phyloP scores from a whole-genome alignment of 2,113 vertebrate genomes.

The Hoplias malabaricus region DNA sequence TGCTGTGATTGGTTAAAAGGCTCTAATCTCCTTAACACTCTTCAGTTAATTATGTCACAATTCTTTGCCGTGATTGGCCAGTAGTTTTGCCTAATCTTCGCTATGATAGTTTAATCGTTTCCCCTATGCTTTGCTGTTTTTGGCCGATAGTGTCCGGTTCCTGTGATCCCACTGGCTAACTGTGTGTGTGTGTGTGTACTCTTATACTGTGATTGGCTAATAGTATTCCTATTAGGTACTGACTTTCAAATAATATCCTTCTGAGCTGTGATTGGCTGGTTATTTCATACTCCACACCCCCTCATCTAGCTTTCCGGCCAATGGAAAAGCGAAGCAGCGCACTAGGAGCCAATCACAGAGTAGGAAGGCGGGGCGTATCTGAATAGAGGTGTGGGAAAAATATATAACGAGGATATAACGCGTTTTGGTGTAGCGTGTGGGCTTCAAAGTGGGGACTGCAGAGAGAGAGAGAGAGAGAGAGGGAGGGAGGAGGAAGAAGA shows the following conservation, averaged over 20 bases:
- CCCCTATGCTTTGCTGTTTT: too few relatives aligned
- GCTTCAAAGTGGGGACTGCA: constrained; percentile 19
- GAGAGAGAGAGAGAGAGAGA: constrained; percentile 35
- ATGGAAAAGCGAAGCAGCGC: not conserved
- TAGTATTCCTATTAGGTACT: not conserved
- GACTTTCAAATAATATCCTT: too few relatives aligned
- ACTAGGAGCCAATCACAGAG: not conserved
- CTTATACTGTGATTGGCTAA: not conserved
- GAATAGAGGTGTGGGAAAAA: not conserved
- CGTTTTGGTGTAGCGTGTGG: not conserved
- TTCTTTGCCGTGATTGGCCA: too few relatives aligned
- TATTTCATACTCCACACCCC: not conserved
- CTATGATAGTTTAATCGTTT: too few relatives aligned
- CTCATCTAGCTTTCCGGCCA: not conserved
- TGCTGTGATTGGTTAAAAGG: too few relatives aligned
- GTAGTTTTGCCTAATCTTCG: too few relatives aligned
- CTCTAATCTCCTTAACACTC: too few relatives aligned
- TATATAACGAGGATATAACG: not conserved
- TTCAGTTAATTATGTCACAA: too few relatives aligned
- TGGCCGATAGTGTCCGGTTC: too few relatives aligned
- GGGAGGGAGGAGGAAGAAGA: constrained; percentile 46
- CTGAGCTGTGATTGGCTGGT: not conserved
- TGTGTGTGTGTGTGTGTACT: too few relatives aligned
- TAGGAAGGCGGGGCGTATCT: not conserved
- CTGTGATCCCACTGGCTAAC: too few relatives aligned